These are phyloP conservation scores for Diachasmimorpha longicaudata DNA, from an alignment of 1,140 invertebrate species.

Conservation along the genomic window DNA sequence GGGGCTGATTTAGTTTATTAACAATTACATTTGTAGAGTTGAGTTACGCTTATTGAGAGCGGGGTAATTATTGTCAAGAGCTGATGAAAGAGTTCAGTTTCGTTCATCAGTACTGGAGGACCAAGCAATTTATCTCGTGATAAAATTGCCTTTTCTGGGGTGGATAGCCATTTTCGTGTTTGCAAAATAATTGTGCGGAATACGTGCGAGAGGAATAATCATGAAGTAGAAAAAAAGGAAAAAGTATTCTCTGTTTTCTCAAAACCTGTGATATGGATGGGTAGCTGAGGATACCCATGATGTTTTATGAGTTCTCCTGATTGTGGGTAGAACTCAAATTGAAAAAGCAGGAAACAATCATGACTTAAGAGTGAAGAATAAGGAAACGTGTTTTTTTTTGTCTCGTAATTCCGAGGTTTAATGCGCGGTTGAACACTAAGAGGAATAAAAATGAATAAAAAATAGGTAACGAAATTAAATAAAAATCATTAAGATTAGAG, in stretches of 20 bases:
- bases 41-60: no score
- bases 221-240: constrained; percentile 20
- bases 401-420: not conserved
- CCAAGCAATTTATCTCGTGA: constrained; percentile 16
- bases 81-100: not conserved
- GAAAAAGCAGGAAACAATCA: constrained; percentile 52
- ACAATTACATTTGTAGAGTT: no score
- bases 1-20: no score
- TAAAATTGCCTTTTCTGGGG: constrained; percentile 4
- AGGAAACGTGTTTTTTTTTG: not conserved
- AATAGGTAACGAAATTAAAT: not conserved
- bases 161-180: constrained; percentile 7
- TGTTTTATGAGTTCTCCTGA: not conserved
- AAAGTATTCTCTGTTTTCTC: constrained; percentile 44
- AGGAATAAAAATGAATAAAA: not conserved
- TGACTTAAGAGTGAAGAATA: constrained; percentile 15
- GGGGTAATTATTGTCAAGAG: not conserved
- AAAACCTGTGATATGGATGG: constrained; percentile 54
- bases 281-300: constrained; percentile 22
- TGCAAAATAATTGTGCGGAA: constrained; percentile 2
- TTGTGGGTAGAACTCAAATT: constrained; percentile 16
- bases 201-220: not conserved
- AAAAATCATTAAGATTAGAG: not conserved
- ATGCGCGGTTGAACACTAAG: not conserved
- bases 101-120: constrained; percentile 25